A percentile compares a stretch with the other conserved stretches of the same genome.
Evolutionary conservation across 35 echinoderm and acorn worm species (phyloP).

Genomic region (Apostichopus japonicus): DNA sequence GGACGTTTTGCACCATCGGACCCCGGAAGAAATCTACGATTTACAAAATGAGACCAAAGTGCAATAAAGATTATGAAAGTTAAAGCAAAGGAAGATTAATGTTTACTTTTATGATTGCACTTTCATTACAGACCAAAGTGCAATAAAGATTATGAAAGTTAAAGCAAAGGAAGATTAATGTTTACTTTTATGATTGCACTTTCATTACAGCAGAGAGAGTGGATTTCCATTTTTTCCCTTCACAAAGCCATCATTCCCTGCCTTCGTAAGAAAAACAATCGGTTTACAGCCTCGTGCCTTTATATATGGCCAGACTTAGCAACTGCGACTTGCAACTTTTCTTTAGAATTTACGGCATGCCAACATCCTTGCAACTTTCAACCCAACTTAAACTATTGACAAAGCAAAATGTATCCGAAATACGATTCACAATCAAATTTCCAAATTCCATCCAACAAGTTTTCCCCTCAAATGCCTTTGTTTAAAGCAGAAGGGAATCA

Average conservation of each 20-base stretch:
- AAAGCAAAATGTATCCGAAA: too few relatives aligned
- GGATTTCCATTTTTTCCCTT: too few relatives aligned
- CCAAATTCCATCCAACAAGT: neutral
- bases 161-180: neutral
- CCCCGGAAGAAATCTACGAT: slow-evolving; percentile 86
- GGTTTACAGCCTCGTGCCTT: too few relatives aligned
- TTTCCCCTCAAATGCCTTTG: slow-evolving; percentile 5
- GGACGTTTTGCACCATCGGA: slow-evolving; percentile 66
- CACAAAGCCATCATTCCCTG: too few relatives aligned
- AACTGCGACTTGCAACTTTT: too few relatives aligned
- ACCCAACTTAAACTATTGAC: too few relatives aligned
- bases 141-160: neutral
- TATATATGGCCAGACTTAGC: too few relatives aligned
- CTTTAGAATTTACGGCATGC: too few relatives aligned
- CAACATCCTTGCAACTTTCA: too few relatives aligned
- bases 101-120: neutral
- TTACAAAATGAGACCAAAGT: neutral
- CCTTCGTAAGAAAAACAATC: too few relatives aligned
- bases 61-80: neutral
- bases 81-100: neutral
- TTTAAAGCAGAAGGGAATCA: neutral
- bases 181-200: neutral
- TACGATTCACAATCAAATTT: neutral
- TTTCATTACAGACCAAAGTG: neutral
- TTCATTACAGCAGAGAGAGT: too few relatives aligned